These are phyloP conservation scores for Psammodynastes pulverulentus DNA, from an alignment of 2,113 vertebrate species.

Conservation along the genomic window DNA sequence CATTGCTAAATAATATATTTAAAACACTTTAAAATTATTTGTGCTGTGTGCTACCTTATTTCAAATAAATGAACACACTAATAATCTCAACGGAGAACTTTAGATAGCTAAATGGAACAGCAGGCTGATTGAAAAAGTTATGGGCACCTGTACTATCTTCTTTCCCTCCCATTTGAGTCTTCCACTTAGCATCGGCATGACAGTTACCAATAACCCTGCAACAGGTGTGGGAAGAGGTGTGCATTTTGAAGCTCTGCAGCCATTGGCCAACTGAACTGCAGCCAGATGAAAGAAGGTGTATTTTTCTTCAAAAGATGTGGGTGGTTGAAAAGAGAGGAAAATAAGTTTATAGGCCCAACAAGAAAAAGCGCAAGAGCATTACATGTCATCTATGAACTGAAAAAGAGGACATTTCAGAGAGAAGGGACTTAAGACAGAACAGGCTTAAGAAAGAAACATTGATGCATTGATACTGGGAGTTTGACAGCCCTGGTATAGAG, in stretches of 20 bases:
- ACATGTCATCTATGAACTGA: background rate
- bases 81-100: background rate
- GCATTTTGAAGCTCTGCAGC: background rate
- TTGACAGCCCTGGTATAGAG: background rate
- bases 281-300: background rate
- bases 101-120: background rate
- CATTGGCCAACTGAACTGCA: background rate
- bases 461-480: background rate
- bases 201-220: background rate
- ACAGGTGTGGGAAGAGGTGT: background rate
- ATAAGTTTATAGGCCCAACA: background rate
- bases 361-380: background rate
- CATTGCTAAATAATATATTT: background rate
- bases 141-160: background rate
- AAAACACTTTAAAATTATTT: background rate
- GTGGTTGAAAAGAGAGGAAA: background rate
- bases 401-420: background rate
- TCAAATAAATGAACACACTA: background rate
- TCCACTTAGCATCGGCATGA: background rate
- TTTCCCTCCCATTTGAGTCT: background rate
- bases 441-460: background rate
- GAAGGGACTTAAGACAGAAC: background rate
- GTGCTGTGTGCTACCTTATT: background rate
- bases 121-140: background rate
- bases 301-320: background rate